phyloP scores from a whole-genome alignment of 1,140 invertebrate species.

The Tetramorium alpestre region DNA sequence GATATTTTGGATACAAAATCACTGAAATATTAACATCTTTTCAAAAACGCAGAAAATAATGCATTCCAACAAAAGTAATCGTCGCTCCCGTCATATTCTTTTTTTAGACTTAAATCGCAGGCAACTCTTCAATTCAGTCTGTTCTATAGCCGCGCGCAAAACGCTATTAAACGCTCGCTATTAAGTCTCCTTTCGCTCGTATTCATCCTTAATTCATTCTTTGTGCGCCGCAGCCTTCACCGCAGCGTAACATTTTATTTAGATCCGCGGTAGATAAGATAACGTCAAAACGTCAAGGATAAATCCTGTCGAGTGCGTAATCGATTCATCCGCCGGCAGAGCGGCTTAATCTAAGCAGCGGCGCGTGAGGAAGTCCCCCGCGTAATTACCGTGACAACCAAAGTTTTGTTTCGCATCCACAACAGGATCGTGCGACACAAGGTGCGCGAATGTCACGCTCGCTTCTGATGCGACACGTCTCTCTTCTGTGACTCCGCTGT shows the following conservation, averaged over 20 bases:
- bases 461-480: not conserved
- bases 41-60: not conserved
- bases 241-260: conserved; percentile 23
- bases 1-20: not conserved
- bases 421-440: not conserved
- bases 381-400: conserved; percentile 4
- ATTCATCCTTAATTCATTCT: not conserved
- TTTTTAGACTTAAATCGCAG: not conserved
- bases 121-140: not conserved
- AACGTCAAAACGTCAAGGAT: not conserved
- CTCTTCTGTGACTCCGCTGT: not conserved
- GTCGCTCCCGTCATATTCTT: not conserved
- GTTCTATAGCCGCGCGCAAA: not conserved
- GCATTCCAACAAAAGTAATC: not conserved
- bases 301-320: conserved; percentile 12
- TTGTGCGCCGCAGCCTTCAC: not conserved
- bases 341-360: conserved; percentile 48
- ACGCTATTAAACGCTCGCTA: not conserved
- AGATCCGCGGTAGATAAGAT: not conserved
- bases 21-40: not conserved
- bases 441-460: conserved; percentile 3
- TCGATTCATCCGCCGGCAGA: conserved; percentile 12
- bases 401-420: conserved; percentile 30
- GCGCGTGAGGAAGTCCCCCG: conserved; percentile 2
- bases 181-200: not conserved